Evolutionary conservation across 2,888 invertebrate species (phyloP).

Genomic region (Nematopogon swammerdamellus): DNA sequence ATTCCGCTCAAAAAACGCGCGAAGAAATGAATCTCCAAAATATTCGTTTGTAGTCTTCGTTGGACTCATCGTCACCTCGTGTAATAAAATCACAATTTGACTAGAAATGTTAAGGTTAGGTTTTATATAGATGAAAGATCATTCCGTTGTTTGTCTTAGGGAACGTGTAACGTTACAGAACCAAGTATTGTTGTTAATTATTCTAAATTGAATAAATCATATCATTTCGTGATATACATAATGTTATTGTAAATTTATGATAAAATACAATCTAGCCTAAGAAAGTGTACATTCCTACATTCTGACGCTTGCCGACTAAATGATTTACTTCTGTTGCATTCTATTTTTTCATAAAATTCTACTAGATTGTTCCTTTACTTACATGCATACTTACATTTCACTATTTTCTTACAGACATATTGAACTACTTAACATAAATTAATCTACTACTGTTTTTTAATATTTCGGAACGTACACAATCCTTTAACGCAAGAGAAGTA

Average conservation of each 20-base stretch:
- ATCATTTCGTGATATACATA: constrained; percentile 30
- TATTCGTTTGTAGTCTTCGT: too few species aligned
- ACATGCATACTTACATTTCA: not conserved
- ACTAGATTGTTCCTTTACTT: not conserved
- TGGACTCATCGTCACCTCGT: too few species aligned
- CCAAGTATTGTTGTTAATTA: constrained; percentile 3
- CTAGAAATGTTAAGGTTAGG: too few species aligned
- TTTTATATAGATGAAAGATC: not conserved
- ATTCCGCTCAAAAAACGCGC: too few species aligned
- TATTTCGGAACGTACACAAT: too few species aligned
- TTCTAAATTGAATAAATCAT: constrained; percentile 26
- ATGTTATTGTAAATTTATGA: constrained; percentile 19
- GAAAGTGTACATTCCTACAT: constrained; percentile 7
- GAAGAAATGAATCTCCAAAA: too few species aligned
- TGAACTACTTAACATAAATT: too few species aligned
- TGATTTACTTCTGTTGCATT: constrained; percentile 1
- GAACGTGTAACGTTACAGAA: not conserved
- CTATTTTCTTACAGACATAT: not conserved
- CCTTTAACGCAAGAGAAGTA: not conserved
- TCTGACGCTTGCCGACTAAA: constrained; percentile 4
- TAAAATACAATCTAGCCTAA: not conserved
- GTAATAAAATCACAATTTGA: too few species aligned
- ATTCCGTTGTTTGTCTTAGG: not conserved
- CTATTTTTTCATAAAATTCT: not conserved
- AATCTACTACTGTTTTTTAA: too few species aligned